Percentiles rank a stretch among this genome's conserved stretches.
phyloP scores from a whole-genome alignment of 2,113 vertebrate genomes.

The Oncorhynchus nerka region DNA sequence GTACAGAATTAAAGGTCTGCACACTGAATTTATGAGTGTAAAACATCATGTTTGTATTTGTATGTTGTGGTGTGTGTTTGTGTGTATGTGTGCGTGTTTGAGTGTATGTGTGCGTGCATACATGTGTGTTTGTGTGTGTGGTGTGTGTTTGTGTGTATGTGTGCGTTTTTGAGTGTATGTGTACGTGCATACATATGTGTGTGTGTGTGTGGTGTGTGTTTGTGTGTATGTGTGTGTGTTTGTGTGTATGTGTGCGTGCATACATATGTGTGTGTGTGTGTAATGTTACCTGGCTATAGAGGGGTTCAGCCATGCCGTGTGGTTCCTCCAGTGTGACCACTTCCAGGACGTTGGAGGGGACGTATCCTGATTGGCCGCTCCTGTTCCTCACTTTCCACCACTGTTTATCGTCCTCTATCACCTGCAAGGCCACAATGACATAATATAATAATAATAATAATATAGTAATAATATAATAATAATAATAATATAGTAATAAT shows the following conservation, averaged over 20 bases:
- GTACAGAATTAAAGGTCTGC: not conserved
- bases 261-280: no score
- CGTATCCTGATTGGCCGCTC: constrained; percentile 88
- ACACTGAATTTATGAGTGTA: constrained; percentile 6
- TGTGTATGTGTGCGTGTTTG: not conserved
- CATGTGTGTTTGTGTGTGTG: no score
- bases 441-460: not conserved
- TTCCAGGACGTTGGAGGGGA: constrained; percentile 88
- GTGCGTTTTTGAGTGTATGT: no score
- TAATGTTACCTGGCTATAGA: constrained; percentile 57
- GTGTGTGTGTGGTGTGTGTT: not conserved
- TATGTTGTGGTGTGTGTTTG: no score
- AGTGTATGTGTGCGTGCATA: no score
- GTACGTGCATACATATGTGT: no score
- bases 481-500: no score
- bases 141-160: no score
- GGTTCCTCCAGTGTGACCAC: constrained; percentile 79
- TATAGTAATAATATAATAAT: no score
- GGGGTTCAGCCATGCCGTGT: constrained; percentile 36
- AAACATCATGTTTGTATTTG: not conserved
- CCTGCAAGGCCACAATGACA: constrained; percentile 64
- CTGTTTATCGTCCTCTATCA: constrained; percentile 89
- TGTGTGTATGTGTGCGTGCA: no score
- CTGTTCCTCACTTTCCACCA: constrained; percentile 94
- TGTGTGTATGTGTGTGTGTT: no score